These are phyloP conservation scores for Montipora capricornis DNA, from an alignment of 64 coral and sea anemone genomes.

Conservation along the genomic window DNA sequence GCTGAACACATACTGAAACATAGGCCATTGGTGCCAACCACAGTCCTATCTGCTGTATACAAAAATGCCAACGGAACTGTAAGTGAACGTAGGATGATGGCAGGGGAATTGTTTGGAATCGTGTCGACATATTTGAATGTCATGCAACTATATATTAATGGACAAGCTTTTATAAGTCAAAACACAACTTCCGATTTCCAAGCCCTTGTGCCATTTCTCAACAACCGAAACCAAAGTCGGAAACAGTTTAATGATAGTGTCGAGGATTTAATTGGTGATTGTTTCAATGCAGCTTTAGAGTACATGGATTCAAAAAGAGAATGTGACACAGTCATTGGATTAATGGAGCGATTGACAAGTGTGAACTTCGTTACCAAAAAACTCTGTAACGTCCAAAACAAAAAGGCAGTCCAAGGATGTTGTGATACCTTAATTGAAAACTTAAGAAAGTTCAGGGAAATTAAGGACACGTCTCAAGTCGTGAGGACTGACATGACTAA, in stretches of 20 bases:
- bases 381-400: conserved; percentile 5
- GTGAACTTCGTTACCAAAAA: conserved; percentile 32
- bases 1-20: conserved; percentile 38
- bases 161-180: conserved; percentile 41
- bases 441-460: conserved; percentile 4
- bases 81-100: conserved; percentile 14
- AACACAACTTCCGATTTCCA: conserved; percentile 45
- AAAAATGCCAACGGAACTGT: conserved; percentile 30
- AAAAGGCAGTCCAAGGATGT: conserved; percentile 14
- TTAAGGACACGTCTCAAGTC: conserved; percentile 1
- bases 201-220: conserved; percentile 54
- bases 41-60: conserved; percentile 47
- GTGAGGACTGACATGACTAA: conserved; percentile 58
- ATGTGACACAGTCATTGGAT: conserved; percentile 52
- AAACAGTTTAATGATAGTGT: conserved; percentile 24
- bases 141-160: conserved; percentile 49
- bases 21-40: conserved; percentile 47
- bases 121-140: conserved; percentile 54
- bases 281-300: conserved; percentile 30
- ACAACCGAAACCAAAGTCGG: neutral
- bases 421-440: conserved; percentile 22
- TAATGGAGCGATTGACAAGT: conserved; percentile 53
- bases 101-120: conserved; percentile 51
- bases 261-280: conserved; percentile 27
- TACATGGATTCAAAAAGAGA: conserved; percentile 74